Evolutionary conservation across 2,113 vertebrate species (phyloP), one percentile per base, ranked within the genome.

Genomic region (Heterotis niloticus): DNA sequence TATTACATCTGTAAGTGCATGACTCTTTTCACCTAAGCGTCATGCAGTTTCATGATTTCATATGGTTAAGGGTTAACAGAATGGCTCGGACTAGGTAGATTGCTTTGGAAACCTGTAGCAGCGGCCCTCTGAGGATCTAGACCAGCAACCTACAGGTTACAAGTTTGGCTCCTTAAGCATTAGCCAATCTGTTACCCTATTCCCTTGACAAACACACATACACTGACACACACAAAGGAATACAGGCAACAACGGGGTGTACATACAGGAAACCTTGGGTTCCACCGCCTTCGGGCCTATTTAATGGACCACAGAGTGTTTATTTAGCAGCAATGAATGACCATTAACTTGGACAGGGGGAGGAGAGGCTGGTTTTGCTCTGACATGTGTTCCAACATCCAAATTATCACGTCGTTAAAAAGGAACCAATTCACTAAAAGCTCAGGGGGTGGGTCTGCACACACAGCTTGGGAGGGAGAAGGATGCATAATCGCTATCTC

Each of bases 331-430:
- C 78, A 74, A 81, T 80, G 82, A 89, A 86, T 87, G 86, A 84
- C 81, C 86, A 77, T 84, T 86, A 86, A 83, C 80, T 82, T 13
- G 66, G 34, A 44, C 34, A 60, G 82, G 51, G 79, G 79, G 81
- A 80, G 85, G 84, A 77, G 78, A 18, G 82, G 68, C 82, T 81
- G 82, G 64, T 79, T 84, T 81, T 85, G 83, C 81, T 83, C 84
- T 75, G 84, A 87, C 83, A 78, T 81, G 83, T 85, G 76, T 56
- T 84, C 84, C 75, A 82, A 86, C 86, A 82, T 85, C 84, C 83
- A 85, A 88, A 88, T 82, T 73, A 83, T 87, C 86, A 88, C 82
- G 86, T 88, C 10, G 52, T 88, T 90, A 83, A 88, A 90, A 87
- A 79, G 16, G 78, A 54, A 12, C 79, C 75, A 56, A 87, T 85